Evolutionary conservation across 2,113 vertebrate species (phyloP), one percentile per base, ranked within the genome.

Genomic region (Eclectus roratus): DNA sequence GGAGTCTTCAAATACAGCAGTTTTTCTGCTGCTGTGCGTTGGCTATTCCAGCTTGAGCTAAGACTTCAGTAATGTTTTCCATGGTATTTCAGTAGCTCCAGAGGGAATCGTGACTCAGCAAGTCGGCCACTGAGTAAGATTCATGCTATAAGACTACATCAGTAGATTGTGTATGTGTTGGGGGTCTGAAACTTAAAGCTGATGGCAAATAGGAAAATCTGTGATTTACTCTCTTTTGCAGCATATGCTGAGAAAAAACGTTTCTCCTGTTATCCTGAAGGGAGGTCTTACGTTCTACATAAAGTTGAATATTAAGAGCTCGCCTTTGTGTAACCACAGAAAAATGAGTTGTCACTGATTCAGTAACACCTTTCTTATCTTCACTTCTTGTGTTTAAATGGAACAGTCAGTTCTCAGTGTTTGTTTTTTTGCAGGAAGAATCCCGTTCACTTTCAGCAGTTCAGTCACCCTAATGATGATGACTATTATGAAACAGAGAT

Each of bases 401-500:
- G 73, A 86, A 47, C 28, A 53, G 56, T 52, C 76, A 80, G 55
- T 71, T 91, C 43, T 94, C 0, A 4, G 0, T 81, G 5, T 96
- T 94, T 96, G 5, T 13, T n/a, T 95, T 65, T 74, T 95, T 64
- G 35, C 91, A 98, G 98, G 95, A 98, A 97, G 95, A 98, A 98
- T 96, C 98, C 98, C 27, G 3, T 96, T 73, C 98, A 98, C 88
- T 98, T 98, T 88, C 97, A 98, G 91, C 97, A 98, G 71, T 98
- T 98, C 81, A 98, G 98, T 95, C 98, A 98, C 66, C 98, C 98
- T 55, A 82, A 89, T 17, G 98, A 98, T 50, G 89, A 94, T 23
- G 98, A 98, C 93, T 98, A 97, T 88, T 35, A 78, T 8, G 90
- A 74, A 39, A 7, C 6, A 0, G 88, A 89, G 46, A 6, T 11